Base-by-base conservation (phyloP, 2,113 vertebrate species). In the Turdus rufiventris region DNA sequence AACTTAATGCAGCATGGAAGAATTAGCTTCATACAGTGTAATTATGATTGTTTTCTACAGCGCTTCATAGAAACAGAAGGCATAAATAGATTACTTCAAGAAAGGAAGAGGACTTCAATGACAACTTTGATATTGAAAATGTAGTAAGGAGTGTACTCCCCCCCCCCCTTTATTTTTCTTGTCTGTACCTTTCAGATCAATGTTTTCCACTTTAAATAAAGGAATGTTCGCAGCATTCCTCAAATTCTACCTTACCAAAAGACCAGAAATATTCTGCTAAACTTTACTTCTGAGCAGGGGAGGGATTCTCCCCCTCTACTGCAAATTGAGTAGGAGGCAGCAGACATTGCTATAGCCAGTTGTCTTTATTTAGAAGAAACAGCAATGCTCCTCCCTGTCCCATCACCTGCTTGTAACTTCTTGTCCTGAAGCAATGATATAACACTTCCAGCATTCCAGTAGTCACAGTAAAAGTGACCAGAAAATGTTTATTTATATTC, bases 1-100 rank as follows among this genome's bases (percentile, higher is more conserved):
- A 87, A 73, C 50, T 78, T 84, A 94, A 79, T 88, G 70, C 31
- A 85, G 89, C 56, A 18, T 92, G 94, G 83, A 91, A 73, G 51
- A 82, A 95, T 95, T 95, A 78, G 67, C 80, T 85, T 79, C 60
- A 57, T 72, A 79, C 50, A 56, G 47, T 85, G 72, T 62, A 95
- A 96, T 96, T 91, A 93, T 42, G 23, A 36, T n/a, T 89, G 91
- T 84, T 89, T 88, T 68, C 71, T 42, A 70, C 28, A 91, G 18
- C 31, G 70, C 42, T 87, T 93, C 60, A 68, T 18, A 86, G 48
- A 91, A 96, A 58, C 77, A 80, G 14, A 92, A 78, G 63, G 43
- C 58, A 86, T 66, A 92, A 94, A 94, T 28, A 77, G 74, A 93
- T 82, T 81, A 87, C 25, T 87, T 68, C 45, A 74, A 84, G 72